Conservation (phyloP, 2,888 invertebrate species). For the Latrodectus hesperus region DNA sequence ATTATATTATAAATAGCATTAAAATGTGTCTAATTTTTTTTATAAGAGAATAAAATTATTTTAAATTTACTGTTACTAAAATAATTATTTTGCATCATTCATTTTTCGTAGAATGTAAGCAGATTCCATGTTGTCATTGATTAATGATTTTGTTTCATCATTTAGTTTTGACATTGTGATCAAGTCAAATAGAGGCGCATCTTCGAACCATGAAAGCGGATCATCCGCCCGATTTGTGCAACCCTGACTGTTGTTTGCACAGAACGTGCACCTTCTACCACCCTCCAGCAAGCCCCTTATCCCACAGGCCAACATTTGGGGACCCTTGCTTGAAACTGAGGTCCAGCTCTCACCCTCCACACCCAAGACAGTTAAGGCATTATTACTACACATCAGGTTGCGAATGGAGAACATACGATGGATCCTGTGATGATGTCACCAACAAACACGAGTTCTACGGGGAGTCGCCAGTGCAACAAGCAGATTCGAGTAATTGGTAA, state of each 20-base stretch:
- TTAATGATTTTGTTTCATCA: too few species aligned
- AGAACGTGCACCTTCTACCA: conserved; percentile 31
- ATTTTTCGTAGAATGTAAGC: too few species aligned
- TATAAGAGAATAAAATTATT: too few species aligned
- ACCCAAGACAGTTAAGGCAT: conserved; percentile 16
- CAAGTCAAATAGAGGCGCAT: too few species aligned
- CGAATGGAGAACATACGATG: conserved; percentile 42
- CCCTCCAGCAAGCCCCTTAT: conserved; percentile 7
- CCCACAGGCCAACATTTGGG: conserved; percentile 16
- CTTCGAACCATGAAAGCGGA: conserved; percentile 33
- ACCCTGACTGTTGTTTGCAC: conserved; percentile 51
- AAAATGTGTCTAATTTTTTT: too few species aligned
- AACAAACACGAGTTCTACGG: conserved; percentile 40
- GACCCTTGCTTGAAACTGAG: conserved; percentile 35
- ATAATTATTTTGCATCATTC: too few species aligned
- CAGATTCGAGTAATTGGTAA: conserved; percentile 37
- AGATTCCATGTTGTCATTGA: too few species aligned
- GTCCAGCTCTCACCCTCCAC: neutral
- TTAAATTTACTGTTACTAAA: too few species aligned
- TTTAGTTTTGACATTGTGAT: too few species aligned
- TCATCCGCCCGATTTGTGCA: conserved; percentile 35
- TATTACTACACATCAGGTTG: conserved; percentile 35
- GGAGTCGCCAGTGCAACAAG: conserved; percentile 19
- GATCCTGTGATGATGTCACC: conserved; percentile 17
- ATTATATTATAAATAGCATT: too few species aligned